Evolutionary conservation across 2,888 invertebrate genomes (phyloP).

Genomic region (Odontothrips loti): DNA sequence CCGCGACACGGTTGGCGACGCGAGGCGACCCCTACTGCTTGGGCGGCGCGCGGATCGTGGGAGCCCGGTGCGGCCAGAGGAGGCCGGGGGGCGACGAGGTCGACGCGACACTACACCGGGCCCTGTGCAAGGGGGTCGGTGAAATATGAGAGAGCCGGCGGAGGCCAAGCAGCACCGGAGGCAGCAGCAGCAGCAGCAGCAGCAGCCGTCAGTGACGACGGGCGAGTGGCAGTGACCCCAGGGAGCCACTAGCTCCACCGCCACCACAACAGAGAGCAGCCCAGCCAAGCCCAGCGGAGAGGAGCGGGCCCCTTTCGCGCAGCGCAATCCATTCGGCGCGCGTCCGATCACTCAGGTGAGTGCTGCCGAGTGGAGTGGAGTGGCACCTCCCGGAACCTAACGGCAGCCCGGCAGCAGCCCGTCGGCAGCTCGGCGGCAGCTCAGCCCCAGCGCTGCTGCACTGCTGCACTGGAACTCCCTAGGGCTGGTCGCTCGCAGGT

Average conservation of each 20-base stretch:
- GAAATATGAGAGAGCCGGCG: neutral
- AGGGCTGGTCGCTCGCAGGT: too few relatives aligned
- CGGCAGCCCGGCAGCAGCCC: too few relatives aligned
- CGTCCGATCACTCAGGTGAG: slow-evolving; percentile 5
- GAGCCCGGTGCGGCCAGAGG: too few relatives aligned
- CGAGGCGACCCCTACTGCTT: too few relatives aligned
- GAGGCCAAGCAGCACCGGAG: neutral
- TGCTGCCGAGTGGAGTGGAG: neutral
- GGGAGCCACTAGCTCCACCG: neutral
- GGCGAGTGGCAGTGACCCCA: too few relatives aligned
- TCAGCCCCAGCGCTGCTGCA: neutral
- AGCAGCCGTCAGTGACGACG: neutral
- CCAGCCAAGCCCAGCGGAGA: neutral
- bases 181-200: neutral
- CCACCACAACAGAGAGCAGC: neutral
- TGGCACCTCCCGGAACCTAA: neutral
- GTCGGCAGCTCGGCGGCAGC: neutral
- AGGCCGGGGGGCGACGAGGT: too few relatives aligned
- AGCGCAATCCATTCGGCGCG: neutral
- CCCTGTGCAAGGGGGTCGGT: neutral
- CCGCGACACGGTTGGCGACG: too few relatives aligned
- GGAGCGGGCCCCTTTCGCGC: neutral
- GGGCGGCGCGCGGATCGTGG: too few relatives aligned
- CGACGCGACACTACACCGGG: too few relatives aligned
- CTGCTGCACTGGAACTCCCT: neutral